Conservation (phyloP, 2,113 vertebrate genomes). For the Gila orcuttii region DNA sequence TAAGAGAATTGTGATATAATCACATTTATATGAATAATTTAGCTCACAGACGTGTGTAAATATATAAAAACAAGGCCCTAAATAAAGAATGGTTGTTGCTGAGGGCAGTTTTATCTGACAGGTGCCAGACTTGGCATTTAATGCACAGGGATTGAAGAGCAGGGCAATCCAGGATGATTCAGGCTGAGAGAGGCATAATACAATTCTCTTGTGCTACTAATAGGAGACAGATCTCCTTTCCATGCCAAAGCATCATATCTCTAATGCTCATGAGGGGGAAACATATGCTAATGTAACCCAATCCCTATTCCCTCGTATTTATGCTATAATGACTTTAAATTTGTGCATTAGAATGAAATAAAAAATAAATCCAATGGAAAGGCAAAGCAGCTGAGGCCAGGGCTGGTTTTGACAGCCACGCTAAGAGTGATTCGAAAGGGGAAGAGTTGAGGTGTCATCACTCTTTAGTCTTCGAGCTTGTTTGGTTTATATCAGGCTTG, state of each 20-base stretch:
- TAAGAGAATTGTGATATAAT: conserved; percentile 33
- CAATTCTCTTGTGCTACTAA: conserved; percentile 58
- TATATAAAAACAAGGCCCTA: conserved; percentile 65
- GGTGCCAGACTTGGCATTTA: conserved; percentile 48
- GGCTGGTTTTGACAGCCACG: conserved; percentile 31
- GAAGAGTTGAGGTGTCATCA: conserved; percentile 29
- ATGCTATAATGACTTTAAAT: conserved; percentile 62
- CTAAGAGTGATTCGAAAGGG: conserved; percentile 23
- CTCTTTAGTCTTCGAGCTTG: conserved; percentile 35
- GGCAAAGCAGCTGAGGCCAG: conserved; percentile 50
- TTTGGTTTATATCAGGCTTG: conserved; percentile 29
- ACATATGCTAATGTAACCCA: conserved; percentile 63
- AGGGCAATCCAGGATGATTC: conserved; percentile 48
- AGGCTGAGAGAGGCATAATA: conserved; percentile 40
- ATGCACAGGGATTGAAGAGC: conserved; percentile 42
- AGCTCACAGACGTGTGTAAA: conserved; percentile 38
- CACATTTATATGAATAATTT: conserved; percentile 35
- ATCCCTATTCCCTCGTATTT: conserved; percentile 56
- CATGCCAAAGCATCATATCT: conserved; percentile 45
- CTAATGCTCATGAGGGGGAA: conserved; percentile 50
- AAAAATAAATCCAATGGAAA: conserved; percentile 54
- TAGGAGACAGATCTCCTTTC: conserved; percentile 58
- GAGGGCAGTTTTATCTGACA: conserved; percentile 61
- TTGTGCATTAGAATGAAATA: conserved; percentile 56
- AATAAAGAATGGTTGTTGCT: conserved; percentile 62